Percentiles rank a stretch among this genome's conserved stretches.
These are phyloP conservation scores for Halcyon smyrnensis DNA, from an alignment of 2,797 vertebrate species.

Conservation along the genomic window DNA sequence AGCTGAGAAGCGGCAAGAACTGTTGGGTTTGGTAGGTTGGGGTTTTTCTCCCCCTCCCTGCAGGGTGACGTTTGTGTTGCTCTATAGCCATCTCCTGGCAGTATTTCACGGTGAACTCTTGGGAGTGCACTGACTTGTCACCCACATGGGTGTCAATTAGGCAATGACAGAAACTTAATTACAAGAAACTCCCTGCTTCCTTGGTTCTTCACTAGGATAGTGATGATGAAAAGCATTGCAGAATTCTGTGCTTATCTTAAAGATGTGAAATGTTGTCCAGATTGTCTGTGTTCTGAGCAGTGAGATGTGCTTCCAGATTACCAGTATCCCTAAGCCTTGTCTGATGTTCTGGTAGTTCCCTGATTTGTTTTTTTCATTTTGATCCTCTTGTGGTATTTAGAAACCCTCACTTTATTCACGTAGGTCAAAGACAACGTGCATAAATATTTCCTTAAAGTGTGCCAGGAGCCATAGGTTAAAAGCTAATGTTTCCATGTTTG, in stretches of 20 bases:
- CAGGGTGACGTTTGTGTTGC: not conserved
- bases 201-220: not conserved
- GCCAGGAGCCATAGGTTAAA: not conserved
- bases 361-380: not conserved
- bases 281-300: not conserved
- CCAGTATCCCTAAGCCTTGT: not conserved
- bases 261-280: not conserved
- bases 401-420: not conserved
- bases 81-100: not conserved
- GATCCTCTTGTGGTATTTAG: not conserved
- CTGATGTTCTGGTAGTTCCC: not conserved
- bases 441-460: slow-evolving; percentile 13
- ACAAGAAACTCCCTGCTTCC: not conserved
- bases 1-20: not conserved
- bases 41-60: not conserved
- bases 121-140: not conserved
- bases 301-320: not conserved
- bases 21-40: not conserved
- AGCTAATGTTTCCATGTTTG: not conserved
- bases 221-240: not conserved
- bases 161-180: slow-evolving; percentile 1
- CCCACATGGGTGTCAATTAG: not conserved
- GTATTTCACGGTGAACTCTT: not conserved
- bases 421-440: not conserved
- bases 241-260: not conserved